Evolutionary conservation across 2,888 invertebrate species (phyloP).

Genomic region (Plebejus argus): DNA sequence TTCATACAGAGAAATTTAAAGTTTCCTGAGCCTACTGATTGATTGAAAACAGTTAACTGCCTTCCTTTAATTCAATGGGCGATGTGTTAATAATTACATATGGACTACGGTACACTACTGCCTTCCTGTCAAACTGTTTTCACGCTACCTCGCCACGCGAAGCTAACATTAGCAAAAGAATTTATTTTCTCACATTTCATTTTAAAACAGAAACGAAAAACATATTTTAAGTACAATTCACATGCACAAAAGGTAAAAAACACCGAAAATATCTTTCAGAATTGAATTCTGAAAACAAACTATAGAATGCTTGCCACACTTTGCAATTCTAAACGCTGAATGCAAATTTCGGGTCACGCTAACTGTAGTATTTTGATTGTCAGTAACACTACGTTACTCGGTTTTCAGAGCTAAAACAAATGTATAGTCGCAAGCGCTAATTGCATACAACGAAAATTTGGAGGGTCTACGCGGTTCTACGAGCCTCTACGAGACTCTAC

Average conservation of each 20-base stretch:
- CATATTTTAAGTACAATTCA: neutral
- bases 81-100: constrained; percentile 7
- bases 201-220: neutral
- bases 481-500: neutral
- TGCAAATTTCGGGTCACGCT: constrained; percentile 14
- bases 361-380: constrained; percentile 17
- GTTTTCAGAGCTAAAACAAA: neutral
- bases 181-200: constrained; percentile 5
- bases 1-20: neutral
- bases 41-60: neutral
- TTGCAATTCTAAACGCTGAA: constrained; percentile 19
- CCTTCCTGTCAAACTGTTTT: constrained; percentile 13
- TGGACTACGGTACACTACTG: neutral
- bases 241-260: neutral
- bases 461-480: neutral
- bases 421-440: neutral
- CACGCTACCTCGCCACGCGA: neutral
- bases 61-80: neutral
- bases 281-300: constrained; percentile 18
- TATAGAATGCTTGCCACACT: constrained; percentile 4
- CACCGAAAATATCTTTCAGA: neutral
- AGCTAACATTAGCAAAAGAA: neutral
- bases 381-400: neutral
- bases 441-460: neutral
- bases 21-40: neutral